Evolutionary conservation across 2,797 vertebrate genomes (phyloP).

Genomic region (Salmo trutta): DNA sequence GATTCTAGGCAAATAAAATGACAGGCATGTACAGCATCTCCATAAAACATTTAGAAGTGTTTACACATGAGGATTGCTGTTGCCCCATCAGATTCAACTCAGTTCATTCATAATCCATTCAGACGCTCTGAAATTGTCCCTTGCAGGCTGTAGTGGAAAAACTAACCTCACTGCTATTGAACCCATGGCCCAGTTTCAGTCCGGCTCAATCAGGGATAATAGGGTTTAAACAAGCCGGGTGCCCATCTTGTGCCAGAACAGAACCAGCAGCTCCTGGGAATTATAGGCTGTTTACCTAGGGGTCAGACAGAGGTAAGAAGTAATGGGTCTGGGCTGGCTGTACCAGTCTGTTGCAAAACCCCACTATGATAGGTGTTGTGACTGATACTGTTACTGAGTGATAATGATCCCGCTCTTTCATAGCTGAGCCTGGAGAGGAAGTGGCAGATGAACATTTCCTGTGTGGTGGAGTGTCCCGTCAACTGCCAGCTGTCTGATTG

Average conservation of each 20-base stretch:
- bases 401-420: constrained; percentile 36
- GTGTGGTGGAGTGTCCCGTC: constrained; percentile 92
- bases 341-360: too few relatives aligned
- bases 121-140: constrained; percentile 61
- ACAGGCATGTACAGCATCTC: not conserved
- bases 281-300: constrained; percentile 24
- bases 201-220: constrained; percentile 54
- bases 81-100: constrained; percentile 54
- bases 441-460: constrained; percentile 94
- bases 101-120: constrained; percentile 64
- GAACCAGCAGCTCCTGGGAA: constrained; percentile 54
- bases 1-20: too few relatives aligned
- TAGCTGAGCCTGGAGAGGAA: constrained; percentile 88
- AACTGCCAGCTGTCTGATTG: constrained; percentile 97
- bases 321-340: not conserved
- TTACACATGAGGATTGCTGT: constrained; percentile 29
- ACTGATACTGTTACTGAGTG: not conserved
- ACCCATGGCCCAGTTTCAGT: constrained; percentile 58
- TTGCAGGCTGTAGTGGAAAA: constrained; percentile 47
- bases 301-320: constrained; percentile 28
- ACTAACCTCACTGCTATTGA: constrained; percentile 57
- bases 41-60: not conserved
- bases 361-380: not conserved
- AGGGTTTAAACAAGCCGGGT: constrained; percentile 36
- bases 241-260: constrained; percentile 32